Conservation (phyloP, 2,797 vertebrate species). For the Miichthys miiuy region DNA sequence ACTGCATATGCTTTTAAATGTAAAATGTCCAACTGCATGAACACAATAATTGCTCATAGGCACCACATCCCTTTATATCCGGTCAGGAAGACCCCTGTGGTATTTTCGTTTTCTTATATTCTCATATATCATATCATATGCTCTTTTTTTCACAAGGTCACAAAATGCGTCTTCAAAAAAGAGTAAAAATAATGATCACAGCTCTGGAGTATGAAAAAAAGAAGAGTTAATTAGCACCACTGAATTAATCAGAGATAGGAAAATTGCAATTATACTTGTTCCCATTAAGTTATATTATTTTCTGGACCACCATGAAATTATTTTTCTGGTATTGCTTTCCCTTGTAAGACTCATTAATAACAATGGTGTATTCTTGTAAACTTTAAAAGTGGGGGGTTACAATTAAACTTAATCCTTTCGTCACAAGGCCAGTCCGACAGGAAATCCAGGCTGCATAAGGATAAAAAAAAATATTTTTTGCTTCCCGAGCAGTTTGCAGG, state of each 20-base stretch:
- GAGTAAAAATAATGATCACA: conserved; percentile 75
- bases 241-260: conserved; percentile 81
- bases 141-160: conserved; percentile 34
- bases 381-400: conserved; percentile 24
- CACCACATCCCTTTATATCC: conserved; percentile 33
- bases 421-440: conserved; percentile 18
- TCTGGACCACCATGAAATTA: conserved; percentile 75
- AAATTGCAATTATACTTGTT: conserved; percentile 80
- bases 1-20: conserved; percentile 21
- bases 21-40: conserved; percentile 34
- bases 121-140: conserved; percentile 38
- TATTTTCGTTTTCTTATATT: conserved; percentile 32
- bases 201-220: conserved; percentile 55
- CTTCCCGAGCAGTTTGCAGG: conserved; percentile 19
- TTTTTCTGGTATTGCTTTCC: conserved; percentile 57
- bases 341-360: conserved; percentile 60
- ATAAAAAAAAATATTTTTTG: background rate
- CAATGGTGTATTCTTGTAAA: conserved; percentile 47
- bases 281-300: conserved; percentile 80
- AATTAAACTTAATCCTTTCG: conserved; percentile 30
- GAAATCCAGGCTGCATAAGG: background rate
- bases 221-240: conserved; percentile 77
- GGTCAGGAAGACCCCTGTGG: background rate
- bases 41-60: conserved; percentile 43
- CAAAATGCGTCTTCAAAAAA: conserved; percentile 61